Base-by-base conservation (phyloP, 2,797 vertebrate genomes). In the Peromyscus eremicus region DNA sequence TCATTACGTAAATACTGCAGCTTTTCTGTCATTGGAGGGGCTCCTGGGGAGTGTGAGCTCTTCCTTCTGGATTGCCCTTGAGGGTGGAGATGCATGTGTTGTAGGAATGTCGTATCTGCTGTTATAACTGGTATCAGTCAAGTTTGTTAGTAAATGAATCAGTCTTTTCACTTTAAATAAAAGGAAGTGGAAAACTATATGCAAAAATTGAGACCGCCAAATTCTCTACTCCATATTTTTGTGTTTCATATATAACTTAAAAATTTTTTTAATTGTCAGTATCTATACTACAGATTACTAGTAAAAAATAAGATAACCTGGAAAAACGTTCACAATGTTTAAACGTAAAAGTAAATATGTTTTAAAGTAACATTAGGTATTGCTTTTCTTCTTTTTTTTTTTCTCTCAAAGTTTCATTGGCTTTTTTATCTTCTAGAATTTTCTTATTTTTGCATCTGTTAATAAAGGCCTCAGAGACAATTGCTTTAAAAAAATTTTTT, bases 391-490 rank as follows among this genome's bases (percentile, higher is more conserved):
- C 55, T 37, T 29, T 16, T 55, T 55, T 16, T 52, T 49, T 49
- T 16, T 49, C 25, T 89, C 75, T 25, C 66, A 62, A 17, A 79
- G 37, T 93, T 93, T 70, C 34, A 82, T 1, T 93, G 91, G 46
- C 89, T 95, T 60, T 95, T 87, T 75, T 89, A 62, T 89, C 32
- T 92, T 83, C 49, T 49, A 43, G 62, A 34, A 85, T 84, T 85
- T 71, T 34, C 32, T 62, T 86, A 2, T 70, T 66, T 92, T 96
- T 94, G 10, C 8, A 40, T 71, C 94, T 71, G n/a, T 93, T 97
- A 25, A 25, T 94, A 52, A 95, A 85, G 43, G 12, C 8, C 55
- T 49, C 66, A 21, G 57, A 87, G 23, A 82, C 55, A 70, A 60
- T 66, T 83, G 71, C 43, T 83, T 88, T 60, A 52, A 52, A 49